Conservation (phyloP, 2,113 vertebrate species). For the Terrapene triunguis region DNA sequence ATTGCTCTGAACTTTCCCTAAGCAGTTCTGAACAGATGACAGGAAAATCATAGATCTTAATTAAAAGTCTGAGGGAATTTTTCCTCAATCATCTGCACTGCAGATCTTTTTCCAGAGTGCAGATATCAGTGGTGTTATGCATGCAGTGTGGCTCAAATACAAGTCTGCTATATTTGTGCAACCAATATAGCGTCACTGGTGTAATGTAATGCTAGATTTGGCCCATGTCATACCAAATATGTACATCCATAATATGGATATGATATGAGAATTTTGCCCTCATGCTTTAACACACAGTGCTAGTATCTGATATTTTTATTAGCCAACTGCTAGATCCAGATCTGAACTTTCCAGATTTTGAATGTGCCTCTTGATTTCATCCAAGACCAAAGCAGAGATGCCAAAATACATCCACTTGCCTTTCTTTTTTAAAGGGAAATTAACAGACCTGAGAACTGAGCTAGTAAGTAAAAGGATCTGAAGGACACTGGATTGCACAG, state of each 20-base stretch:
- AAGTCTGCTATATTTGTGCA: not conserved
- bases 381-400: not conserved
- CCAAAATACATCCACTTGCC: not conserved
- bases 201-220: not conserved
- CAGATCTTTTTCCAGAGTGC: not conserved
- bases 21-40: not conserved
- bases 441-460: not conserved
- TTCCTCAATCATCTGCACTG: not conserved
- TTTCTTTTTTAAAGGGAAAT: not conserved
- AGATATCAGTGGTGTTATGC: not conserved
- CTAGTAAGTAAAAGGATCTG: not conserved
- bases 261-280: not conserved
- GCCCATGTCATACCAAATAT: not conserved
- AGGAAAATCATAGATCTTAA: not conserved
- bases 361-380: conserved; percentile 7
- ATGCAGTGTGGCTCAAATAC: not conserved
- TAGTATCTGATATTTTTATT: not conserved
- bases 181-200: not conserved
- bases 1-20: not conserved
- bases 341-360: conserved; percentile 1
- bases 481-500: conserved; percentile 3
- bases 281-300: not conserved
- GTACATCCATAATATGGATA: not conserved
- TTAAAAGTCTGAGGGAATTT: not conserved
- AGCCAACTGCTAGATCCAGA: not conserved